Conservation (phyloP, 2,888 invertebrate genomes). For the Plebejus anna region DNA sequence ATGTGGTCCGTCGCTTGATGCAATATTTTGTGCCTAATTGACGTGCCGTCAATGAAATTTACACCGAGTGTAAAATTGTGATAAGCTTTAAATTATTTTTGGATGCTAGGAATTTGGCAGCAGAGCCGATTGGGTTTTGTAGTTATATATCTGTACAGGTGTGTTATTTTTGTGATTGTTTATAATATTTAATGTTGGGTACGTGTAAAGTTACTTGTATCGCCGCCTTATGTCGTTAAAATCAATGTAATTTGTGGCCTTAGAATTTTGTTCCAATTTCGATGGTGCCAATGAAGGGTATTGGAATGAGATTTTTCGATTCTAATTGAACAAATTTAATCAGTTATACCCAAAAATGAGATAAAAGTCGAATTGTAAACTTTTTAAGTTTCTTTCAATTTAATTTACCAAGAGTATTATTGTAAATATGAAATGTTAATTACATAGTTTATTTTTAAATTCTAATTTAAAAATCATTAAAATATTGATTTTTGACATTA, state of each 20-base stretch:
- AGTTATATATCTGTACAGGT: constrained; percentile 49
- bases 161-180: constrained; percentile 68
- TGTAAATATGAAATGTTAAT: constrained; percentile 7
- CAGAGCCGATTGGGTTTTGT: constrained; percentile 53
- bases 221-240: not conserved
- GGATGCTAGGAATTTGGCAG: constrained; percentile 49
- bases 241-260: constrained; percentile 3
- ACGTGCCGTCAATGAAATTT: constrained; percentile 44
- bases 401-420: constrained; percentile 28
- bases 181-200: constrained; percentile 46
- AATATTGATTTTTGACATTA: not conserved
- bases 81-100: constrained; percentile 79
- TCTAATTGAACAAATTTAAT: not conserved
- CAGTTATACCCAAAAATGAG: not conserved
- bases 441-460: not conserved
- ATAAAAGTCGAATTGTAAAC: constrained; percentile 9
- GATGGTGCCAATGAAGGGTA: not conserved
- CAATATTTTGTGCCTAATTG: constrained; percentile 36
- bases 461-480: not conserved
- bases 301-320: not conserved
- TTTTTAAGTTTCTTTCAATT: constrained; percentile 27
- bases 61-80: constrained; percentile 59
- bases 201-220: constrained; percentile 23
- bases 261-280: constrained; percentile 1
- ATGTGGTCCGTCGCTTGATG: constrained; percentile 38